phyloP scores from a whole-genome alignment of 2,888 invertebrate genomes.

The Graphium colonna region DNA sequence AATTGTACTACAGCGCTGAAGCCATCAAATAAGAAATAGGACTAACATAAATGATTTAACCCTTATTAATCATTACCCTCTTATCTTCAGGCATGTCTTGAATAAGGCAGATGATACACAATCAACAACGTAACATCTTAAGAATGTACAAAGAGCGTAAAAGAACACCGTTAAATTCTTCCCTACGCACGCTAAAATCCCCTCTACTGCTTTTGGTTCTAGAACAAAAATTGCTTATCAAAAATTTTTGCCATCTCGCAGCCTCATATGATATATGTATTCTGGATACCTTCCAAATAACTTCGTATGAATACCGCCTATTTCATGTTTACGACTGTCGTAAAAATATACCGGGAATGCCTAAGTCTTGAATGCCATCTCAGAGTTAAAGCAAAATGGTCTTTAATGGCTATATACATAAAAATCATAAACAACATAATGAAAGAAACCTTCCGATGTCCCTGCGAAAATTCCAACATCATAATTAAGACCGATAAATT shows the following conservation, averaged over 20 bases:
- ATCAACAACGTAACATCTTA: not conserved
- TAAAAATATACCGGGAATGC: constrained; percentile 31
- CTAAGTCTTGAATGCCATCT: constrained; percentile 26
- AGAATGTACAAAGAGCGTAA: constrained; percentile 5
- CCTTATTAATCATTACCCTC: not conserved
- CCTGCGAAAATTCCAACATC: not conserved
- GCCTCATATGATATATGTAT: constrained; percentile 17
- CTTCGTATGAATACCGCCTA: constrained; percentile 32
- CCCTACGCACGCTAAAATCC: not conserved
- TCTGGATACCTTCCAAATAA: constrained; percentile 35
- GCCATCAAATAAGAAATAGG: too few species aligned
- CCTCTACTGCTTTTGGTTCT: not conserved
- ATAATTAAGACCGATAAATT: too few species aligned
- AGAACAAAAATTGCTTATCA: not conserved
- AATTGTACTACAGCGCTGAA: too few species aligned
- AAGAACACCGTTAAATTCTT: not conserved
- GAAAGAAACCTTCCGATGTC: not conserved
- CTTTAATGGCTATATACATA: constrained; percentile 1
- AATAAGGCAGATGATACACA: constrained; percentile 2
- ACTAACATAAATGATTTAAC: not conserved
- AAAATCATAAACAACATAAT: not conserved
- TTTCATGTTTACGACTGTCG: constrained; percentile 33
- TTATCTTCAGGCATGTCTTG: not conserved
- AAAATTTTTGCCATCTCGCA: not conserved
- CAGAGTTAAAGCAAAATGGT: not conserved